Base-by-base conservation (phyloP, 2,113 vertebrate genomes). In the Lethenteron reissneri region DNA sequence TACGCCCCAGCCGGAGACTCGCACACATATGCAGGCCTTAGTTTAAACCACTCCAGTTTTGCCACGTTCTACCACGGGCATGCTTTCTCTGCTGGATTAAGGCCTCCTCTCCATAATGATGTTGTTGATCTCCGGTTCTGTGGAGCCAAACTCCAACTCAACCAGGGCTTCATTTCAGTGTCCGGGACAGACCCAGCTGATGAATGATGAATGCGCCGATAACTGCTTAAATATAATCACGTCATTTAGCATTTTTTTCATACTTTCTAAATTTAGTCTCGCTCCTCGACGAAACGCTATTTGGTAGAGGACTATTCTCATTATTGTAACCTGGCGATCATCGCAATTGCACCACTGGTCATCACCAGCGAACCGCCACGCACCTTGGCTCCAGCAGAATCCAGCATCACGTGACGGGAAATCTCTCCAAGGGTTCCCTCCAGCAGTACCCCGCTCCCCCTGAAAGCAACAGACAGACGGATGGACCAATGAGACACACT, bases 371-470 rank as follows among this genome's bases (percentile, higher is more conserved):
- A 70, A 12, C 11, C 14, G 11, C 15, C 9, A 19, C 21, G 17
- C 76, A 88, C 87, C 87, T 88, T 90, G 72, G 79, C 80, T 74
- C 77, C 80, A 1, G 70, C 78, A 73, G 19, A 58, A 17, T 89
- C 86, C 14, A n/a, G 76, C 74, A 91, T 75, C 19, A 75, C 76
- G 71, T 91, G 88, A 69, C 86, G 83, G 71, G 87, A 89, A 9
- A 87, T 76, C 58, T 87, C 85, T 4, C 84, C 60, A 57, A 90
- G 76, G 2, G 78, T 79, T 59, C 87, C 88, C 73, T 91, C 85
- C 13, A 90, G 73, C 71, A 90, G 80, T 12, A 86, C 72, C 0
- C 88, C 87, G 0, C 73, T 69, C 1, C 88, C 88, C 21, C 88
- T 89, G 78, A 41, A 41, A 41, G 41, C 41, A 41, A 41, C 41